These are phyloP conservation scores for Urophycis tenuis DNA, from an alignment of 2,797 vertebrate species.

Conservation along the genomic window DNA sequence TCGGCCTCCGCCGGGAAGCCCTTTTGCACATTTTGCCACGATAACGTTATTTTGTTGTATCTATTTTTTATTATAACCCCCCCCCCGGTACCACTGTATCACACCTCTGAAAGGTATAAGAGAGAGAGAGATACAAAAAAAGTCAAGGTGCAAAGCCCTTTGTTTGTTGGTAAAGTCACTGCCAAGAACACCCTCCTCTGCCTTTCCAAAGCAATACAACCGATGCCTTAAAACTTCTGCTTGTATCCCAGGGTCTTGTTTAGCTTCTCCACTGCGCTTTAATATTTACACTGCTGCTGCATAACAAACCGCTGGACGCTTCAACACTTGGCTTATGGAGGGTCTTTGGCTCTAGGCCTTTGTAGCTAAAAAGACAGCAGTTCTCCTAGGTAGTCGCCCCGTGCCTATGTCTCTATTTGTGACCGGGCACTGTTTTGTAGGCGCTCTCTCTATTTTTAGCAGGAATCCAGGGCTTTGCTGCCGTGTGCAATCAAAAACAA, in stretches of 20 bases:
- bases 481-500: not conserved
- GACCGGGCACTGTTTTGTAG: not conserved
- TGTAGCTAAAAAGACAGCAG: not conserved
- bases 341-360: not conserved
- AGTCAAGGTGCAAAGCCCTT: constrained; percentile 14
- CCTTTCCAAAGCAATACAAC: constrained; percentile 1
- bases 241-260: not conserved
- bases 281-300: not conserved
- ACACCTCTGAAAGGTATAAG: not conserved
- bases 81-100: not conserved
- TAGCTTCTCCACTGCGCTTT: not conserved
- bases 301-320: not conserved
- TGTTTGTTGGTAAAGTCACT: constrained; percentile 8
- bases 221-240: not conserved
- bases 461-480: not conserved
- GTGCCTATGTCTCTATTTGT: not conserved
- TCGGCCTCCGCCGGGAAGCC: not conserved
- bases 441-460: not conserved
- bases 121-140: not conserved
- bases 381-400: not conserved
- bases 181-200: constrained; percentile 11
- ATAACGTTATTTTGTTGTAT: not conserved
- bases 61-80: not conserved
- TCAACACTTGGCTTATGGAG: not conserved
- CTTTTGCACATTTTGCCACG: not conserved